Percentiles rank a stretch among this genome's conserved stretches.
Evolutionary conservation across 2,888 invertebrate species (phyloP).

Genomic region (Eupithecia subfuscata): DNA sequence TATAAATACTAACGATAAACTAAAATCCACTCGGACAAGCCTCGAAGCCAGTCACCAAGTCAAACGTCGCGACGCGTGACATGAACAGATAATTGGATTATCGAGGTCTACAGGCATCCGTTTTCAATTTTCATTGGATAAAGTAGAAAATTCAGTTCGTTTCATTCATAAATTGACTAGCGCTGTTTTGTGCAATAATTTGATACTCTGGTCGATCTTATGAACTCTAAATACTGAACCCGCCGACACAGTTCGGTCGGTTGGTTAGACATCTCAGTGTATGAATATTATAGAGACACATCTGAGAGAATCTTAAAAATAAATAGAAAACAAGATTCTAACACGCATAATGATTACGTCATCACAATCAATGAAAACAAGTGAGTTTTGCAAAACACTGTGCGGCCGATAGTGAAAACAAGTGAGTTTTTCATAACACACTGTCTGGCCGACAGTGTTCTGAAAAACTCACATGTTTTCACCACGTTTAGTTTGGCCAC

Average conservation of each 20-base stretch:
- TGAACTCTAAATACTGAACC: background rate
- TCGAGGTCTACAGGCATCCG: constrained; percentile 18
- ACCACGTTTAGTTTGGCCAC: too few relatives aligned
- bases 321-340: too few relatives aligned
- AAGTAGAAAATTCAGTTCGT: background rate
- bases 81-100: constrained; percentile 54
- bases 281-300: too few relatives aligned
- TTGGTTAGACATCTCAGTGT: background rate
- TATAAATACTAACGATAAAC: background rate
- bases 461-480: too few relatives aligned
- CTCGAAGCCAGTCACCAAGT: constrained; percentile 1
- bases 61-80: constrained; percentile 54
- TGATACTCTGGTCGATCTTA: background rate
- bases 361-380: too few relatives aligned
- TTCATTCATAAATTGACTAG: background rate
- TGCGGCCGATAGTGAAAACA: too few relatives aligned
- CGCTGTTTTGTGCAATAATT: background rate
- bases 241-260: background rate
- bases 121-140: background rate
- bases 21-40: background rate
- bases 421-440: too few relatives aligned
- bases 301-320: too few relatives aligned
- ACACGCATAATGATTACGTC: too few relatives aligned
- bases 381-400: too few relatives aligned
- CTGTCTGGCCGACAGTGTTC: too few relatives aligned